These are phyloP conservation scores for Drosophila pandora DNA, from an alignment of 1,140 invertebrate genomes.

Conservation along the genomic window DNA sequence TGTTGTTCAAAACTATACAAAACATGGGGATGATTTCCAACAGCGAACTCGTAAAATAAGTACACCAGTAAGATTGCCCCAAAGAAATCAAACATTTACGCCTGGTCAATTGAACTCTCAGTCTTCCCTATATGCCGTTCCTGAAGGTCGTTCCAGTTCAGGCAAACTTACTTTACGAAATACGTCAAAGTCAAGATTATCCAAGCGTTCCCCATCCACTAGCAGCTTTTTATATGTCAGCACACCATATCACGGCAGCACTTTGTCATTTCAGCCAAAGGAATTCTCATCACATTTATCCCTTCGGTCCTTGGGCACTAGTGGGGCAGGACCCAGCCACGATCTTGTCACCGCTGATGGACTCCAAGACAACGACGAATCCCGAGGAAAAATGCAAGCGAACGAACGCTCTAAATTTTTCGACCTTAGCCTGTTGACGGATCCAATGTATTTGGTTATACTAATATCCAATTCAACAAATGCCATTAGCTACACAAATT, in stretches of 20 bases:
- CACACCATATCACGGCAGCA: conserved; percentile 92
- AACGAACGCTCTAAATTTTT: conserved; percentile 87
- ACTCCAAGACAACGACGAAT: conserved; percentile 48
- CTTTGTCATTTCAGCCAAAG: conserved; percentile 90
- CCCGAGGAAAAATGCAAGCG: conserved; percentile 42
- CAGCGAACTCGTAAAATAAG: conserved; percentile 85
- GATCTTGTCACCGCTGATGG: conserved; percentile 18
- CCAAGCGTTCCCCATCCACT: conserved; percentile 88
- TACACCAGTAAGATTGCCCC: conserved; percentile 82
- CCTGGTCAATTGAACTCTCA: conserved; percentile 85
- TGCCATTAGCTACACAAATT: conserved; percentile 94
- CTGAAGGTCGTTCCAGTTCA: conserved; percentile 83
- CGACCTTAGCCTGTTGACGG: conserved; percentile 89
- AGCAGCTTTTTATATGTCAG: conserved; percentile 93
- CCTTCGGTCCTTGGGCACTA: conserved; percentile 86
- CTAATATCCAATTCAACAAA: conserved; percentile 92
- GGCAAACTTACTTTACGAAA: conserved; percentile 68
- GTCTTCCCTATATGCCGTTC: conserved; percentile 86
- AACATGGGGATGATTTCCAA: conserved; percentile 71
- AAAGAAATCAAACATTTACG: conserved; percentile 84
- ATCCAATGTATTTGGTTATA: conserved; percentile 92
- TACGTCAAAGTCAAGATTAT: conserved; percentile 77
- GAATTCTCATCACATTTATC: conserved; percentile 91
- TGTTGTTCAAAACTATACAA: conserved; percentile 81
- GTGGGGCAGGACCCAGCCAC: conserved; percentile 55